Evolutionary conservation across 2,113 vertebrate species (phyloP).

Genomic region (Callaeas wilsoni): DNA sequence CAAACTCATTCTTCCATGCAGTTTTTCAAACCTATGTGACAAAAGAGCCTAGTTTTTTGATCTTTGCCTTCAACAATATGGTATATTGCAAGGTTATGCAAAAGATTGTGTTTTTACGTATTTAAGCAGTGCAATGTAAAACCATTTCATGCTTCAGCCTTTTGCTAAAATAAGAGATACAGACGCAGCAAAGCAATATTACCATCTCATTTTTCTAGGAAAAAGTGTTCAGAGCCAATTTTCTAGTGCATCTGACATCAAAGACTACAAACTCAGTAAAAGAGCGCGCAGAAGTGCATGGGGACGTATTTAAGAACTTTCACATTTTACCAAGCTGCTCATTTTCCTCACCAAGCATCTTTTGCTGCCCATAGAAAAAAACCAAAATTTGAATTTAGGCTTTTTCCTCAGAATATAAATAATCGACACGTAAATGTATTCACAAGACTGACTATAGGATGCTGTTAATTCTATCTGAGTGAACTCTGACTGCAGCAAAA

Average conservation of each 20-base stretch:
- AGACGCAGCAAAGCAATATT: background rate
- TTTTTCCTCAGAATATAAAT: background rate
- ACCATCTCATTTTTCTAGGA: background rate
- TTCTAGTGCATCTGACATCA: background rate
- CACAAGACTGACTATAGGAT: background rate
- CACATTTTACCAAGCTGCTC: background rate
- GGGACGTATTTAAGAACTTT: background rate
- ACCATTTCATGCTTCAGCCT: background rate
- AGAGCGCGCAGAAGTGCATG: background rate
- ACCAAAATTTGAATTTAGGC: background rate
- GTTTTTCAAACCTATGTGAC: background rate
- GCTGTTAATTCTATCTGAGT: background rate
- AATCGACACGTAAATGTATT: background rate
- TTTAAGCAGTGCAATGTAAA: background rate
- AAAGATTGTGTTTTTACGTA: background rate
- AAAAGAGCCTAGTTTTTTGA: background rate
- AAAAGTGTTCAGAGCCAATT: background rate
- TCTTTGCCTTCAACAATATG: background rate
- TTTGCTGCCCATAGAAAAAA: background rate
- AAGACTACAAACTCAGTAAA: background rate
- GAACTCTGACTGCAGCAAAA: background rate
- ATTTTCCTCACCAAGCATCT: background rate
- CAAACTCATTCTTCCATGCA: background rate
- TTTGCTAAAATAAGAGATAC: background rate
- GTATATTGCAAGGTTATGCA: background rate